Conservation (phyloP, 2,888 invertebrate species). For the Physocephala rufipes region DNA sequence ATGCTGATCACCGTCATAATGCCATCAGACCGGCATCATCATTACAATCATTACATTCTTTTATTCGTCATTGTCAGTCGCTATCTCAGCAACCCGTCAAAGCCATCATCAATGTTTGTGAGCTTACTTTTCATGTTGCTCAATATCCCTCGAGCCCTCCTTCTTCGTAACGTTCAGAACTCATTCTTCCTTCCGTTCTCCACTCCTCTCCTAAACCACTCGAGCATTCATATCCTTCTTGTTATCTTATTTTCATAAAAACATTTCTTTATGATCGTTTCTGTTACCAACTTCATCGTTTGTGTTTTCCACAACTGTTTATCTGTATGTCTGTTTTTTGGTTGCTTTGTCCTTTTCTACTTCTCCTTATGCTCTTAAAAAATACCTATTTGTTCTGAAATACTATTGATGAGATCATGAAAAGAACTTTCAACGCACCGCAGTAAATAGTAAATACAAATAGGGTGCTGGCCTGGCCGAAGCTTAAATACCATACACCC, state of each 20-base stretch:
- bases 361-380: background rate
- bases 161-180: too few relatives aligned
- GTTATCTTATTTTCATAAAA: background rate
- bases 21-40: background rate
- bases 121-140: too few relatives aligned
- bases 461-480: too few relatives aligned
- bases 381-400: slow-evolving; percentile 3
- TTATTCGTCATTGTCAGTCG: background rate
- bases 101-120: background rate
- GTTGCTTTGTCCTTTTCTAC: slow-evolving; percentile 3
- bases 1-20: slow-evolving; percentile 17
- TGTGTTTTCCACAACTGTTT: slow-evolving; percentile 1
- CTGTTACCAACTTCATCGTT: background rate
- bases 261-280: too few relatives aligned
- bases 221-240: background rate
- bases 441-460: background rate
- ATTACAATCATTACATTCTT: slow-evolving; percentile 1
- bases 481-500: too few relatives aligned
- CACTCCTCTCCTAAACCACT: background rate
- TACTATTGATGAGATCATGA: background rate
- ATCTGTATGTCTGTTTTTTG: slow-evolving; percentile 1
- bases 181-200: background rate
- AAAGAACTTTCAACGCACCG: background rate
- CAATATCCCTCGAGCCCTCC: too few relatives aligned
- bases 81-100: background rate